Conservation (phyloP, 2,888 invertebrate genomes). For the Troides aeacus region DNA sequence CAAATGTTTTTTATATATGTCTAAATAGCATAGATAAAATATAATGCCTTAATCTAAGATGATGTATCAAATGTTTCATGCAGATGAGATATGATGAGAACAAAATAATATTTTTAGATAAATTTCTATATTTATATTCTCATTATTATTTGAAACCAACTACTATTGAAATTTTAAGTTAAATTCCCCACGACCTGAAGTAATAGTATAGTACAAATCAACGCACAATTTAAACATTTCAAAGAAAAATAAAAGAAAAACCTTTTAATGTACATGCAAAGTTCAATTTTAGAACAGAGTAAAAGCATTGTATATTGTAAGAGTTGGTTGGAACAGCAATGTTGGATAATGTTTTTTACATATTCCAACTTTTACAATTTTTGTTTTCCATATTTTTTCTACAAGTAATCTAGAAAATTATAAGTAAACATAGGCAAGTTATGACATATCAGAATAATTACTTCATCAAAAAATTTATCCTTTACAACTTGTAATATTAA, state of each 20-base stretch:
- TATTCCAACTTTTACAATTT: too few relatives aligned
- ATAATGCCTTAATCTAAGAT: slow-evolving; percentile 1
- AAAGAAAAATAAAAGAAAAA: neutral
- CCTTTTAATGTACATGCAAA: slow-evolving; percentile 4
- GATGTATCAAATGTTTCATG: slow-evolving; percentile 11
- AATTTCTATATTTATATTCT: slow-evolving; percentile 3
- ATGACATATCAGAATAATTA: too few relatives aligned
- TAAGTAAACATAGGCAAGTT: too few relatives aligned
- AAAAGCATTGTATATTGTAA: neutral
- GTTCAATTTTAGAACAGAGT: slow-evolving; percentile 3
- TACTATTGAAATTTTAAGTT: slow-evolving; percentile 1
- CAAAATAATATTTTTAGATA: neutral
- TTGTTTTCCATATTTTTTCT: too few relatives aligned
- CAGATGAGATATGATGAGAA: slow-evolving; percentile 17
- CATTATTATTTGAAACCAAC: slow-evolving; percentile 10
- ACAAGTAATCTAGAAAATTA: too few relatives aligned
- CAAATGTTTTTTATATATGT: too few relatives aligned
- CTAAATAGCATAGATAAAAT: neutral
- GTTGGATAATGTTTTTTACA: too few relatives aligned
- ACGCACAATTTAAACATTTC: neutral
- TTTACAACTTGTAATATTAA: too few relatives aligned
- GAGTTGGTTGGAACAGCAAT: too few relatives aligned
- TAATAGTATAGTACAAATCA: neutral
- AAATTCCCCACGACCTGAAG: slow-evolving; percentile 3
- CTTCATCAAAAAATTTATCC: too few relatives aligned